phyloP scores from a whole-genome alignment of 2,797 vertebrate genomes.

The Lates japonicus region DNA sequence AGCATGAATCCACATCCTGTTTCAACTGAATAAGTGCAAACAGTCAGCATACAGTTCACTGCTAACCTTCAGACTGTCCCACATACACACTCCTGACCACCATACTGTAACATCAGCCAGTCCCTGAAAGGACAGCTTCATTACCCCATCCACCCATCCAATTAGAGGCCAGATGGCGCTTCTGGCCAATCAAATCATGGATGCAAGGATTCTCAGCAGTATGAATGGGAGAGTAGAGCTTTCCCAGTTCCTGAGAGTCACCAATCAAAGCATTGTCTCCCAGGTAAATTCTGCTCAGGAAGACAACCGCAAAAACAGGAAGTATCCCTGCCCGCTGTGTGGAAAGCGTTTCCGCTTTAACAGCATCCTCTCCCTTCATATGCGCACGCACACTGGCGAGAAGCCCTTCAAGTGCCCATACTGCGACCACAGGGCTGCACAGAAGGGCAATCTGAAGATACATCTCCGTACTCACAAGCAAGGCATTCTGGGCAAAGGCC shows the following conservation, averaged over 20 bases:
- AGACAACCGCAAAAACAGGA: conserved; percentile 95
- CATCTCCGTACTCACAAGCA: conserved; percentile 99
- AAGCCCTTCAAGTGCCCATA: conserved; percentile 99
- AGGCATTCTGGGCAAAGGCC: conserved; percentile 96
- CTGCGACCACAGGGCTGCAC: conserved; percentile 98
- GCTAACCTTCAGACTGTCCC: conserved; percentile 82
- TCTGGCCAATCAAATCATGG: conserved; percentile 96
- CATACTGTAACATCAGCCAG: conserved; percentile 89
- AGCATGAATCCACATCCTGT: conserved; percentile 79
- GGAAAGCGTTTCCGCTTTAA: conserved; percentile 99
- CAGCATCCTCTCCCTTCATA: conserved; percentile 99
- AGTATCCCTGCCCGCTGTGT: conserved; percentile 97
- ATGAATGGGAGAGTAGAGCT: conserved; percentile 96
- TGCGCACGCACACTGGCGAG: conserved; percentile 99
- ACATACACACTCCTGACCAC: conserved; percentile 91
- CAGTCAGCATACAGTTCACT: conserved; percentile 56
- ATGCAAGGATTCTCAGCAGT: conserved; percentile 88
- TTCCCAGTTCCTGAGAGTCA: conserved; percentile 96
- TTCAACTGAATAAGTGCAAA: conserved; percentile 70
- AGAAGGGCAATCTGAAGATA: conserved; percentile 99
- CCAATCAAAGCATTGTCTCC: conserved; percentile 94
- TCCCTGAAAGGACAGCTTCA: conserved; percentile 90
- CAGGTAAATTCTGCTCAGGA: conserved; percentile 95
- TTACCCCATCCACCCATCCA: conserved; percentile 90
- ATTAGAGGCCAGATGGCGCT: conserved; percentile 97